Percentiles rank a stretch among this genome's conserved stretches.
Conservation (phyloP, 2,797 vertebrate species). For the Microctenopoma stevenorrisi region DNA sequence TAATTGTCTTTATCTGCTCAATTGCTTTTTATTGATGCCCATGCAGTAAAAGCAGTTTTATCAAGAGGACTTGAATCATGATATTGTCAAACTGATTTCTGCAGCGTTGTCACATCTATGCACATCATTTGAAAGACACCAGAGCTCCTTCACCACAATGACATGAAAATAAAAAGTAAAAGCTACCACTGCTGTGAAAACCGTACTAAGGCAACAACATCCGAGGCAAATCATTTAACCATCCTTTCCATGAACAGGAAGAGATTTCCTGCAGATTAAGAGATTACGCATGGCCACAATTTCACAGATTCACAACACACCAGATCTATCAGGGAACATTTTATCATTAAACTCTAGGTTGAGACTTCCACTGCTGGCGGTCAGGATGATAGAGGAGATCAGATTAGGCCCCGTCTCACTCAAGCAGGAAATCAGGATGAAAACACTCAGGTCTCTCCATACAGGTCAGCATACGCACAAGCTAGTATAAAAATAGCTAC, state of each 20-base stretch:
- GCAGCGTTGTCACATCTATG: neutral
- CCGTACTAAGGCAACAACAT: slow-evolving; percentile 8
- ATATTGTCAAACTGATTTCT: neutral
- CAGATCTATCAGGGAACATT: slow-evolving; percentile 48
- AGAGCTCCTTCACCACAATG: neutral
- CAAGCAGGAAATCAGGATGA: slow-evolving; percentile 64
- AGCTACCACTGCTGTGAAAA: neutral
- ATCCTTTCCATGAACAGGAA: slow-evolving; percentile 39
- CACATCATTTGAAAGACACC: slow-evolving; percentile 11
- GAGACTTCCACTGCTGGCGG: slow-evolving; percentile 33
- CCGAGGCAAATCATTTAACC: slow-evolving; percentile 32
- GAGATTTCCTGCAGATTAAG: slow-evolving; percentile 62
- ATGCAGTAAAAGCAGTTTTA: neutral
- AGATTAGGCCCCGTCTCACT: slow-evolving; percentile 53
- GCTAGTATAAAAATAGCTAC: slow-evolving; percentile 71
- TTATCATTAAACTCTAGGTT: slow-evolving; percentile 42
- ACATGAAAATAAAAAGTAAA: neutral
- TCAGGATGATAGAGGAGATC: slow-evolving; percentile 51
- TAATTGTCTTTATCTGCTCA: slow-evolving; percentile 59
- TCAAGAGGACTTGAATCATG: neutral
- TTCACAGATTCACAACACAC: slow-evolving; percentile 66
- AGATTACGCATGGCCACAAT: slow-evolving; percentile 60
- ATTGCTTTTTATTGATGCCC: neutral
- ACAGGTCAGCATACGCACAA: neutral
- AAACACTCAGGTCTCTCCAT: slow-evolving; percentile 37